phyloP scores from a whole-genome alignment of 2,888 invertebrate genomes.

The Watsonalla cultraria region DNA sequence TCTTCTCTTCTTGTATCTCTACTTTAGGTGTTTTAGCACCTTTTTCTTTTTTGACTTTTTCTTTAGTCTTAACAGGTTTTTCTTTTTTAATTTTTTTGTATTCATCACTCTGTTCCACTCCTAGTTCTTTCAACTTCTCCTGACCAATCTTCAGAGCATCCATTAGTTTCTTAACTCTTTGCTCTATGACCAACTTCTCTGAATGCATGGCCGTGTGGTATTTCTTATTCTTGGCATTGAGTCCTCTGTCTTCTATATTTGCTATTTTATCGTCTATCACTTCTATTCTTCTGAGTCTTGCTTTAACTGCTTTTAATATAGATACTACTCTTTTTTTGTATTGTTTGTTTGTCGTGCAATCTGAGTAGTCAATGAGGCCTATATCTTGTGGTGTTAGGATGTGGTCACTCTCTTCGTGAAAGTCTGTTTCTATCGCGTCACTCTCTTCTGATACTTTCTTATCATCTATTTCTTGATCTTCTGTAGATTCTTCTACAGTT shows the following conservation, averaged over 20 bases:
- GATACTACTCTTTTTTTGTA: constrained; percentile 47
- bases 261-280: constrained; percentile 45
- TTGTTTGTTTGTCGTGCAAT: constrained; percentile 44
- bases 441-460: constrained; percentile 44
- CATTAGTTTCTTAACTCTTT: constrained; percentile 39
- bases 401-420: constrained; percentile 45
- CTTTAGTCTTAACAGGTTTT: constrained; percentile 4
- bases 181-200: constrained; percentile 45
- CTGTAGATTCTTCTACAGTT: constrained; percentile 4
- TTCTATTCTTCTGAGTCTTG: constrained; percentile 32
- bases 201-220: constrained; percentile 58
- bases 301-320: constrained; percentile 45
- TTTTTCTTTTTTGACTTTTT: constrained; percentile 4
- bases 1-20: constrained; percentile 11
- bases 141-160: constrained; percentile 38
- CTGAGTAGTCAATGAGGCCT: constrained; percentile 47
- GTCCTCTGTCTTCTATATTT: constrained; percentile 51
- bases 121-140: constrained; percentile 31
- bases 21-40: constrained; percentile 13
- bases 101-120: constrained; percentile 22
- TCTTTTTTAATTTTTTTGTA: constrained; percentile 15
- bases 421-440: constrained; percentile 56
- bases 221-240: constrained; percentile 49
- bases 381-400: constrained; percentile 45
- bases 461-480: neutral